These are phyloP conservation scores for Phymanthus crucifer DNA, from an alignment of 92 coral and sea anemone species.

Conservation along the genomic window DNA sequence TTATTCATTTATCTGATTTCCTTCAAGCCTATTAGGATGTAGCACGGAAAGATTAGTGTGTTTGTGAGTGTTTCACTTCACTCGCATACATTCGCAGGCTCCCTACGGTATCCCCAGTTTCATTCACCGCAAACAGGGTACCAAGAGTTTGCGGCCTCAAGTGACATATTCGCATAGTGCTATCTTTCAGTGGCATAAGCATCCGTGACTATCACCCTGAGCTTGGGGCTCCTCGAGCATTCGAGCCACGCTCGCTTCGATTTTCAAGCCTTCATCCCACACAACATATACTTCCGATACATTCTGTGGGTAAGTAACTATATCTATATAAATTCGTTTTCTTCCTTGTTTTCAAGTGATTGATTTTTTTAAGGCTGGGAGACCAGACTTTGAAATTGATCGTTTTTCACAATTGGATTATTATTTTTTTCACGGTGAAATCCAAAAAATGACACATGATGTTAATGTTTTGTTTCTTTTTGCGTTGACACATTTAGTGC, in stretches of 20 bases:
- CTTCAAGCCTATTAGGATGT: background rate
- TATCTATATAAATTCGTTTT: background rate
- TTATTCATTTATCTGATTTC: background rate
- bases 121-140: background rate
- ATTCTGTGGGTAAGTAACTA: background rate
- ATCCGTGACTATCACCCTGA: too few species aligned
- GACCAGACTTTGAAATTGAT: background rate
- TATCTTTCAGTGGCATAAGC: background rate
- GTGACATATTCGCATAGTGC: background rate
- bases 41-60: background rate
- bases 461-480: background rate
- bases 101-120: background rate
- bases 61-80: background rate
- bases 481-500: background rate
- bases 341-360: background rate
- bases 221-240: too few species aligned
- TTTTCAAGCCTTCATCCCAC: background rate
- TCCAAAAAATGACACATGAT: background rate
- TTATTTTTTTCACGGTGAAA: background rate
- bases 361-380: background rate
- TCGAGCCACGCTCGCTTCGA: background rate
- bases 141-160: background rate
- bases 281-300: too few species aligned
- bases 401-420: background rate
- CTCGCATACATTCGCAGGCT: background rate